phyloP scores from a whole-genome alignment of 2,888 invertebrate genomes.

The Pseudolycoriella hygida region DNA sequence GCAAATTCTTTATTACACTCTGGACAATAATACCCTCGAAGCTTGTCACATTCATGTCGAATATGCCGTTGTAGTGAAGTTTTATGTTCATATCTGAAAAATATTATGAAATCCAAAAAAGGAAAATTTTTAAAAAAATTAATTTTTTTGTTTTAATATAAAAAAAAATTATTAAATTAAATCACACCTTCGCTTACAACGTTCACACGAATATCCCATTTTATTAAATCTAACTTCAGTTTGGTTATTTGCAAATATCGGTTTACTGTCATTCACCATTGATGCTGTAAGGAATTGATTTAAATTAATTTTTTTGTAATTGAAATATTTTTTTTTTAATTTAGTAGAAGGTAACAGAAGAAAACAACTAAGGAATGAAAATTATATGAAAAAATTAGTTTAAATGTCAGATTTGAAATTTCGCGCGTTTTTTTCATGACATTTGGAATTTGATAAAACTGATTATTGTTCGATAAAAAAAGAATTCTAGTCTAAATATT shows the following conservation, averaged over 20 bases:
- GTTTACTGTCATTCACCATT: background rate
- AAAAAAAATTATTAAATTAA: no score
- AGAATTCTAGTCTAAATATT: no score
- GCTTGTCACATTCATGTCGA: conserved; percentile 8
- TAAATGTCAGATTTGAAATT: no score
- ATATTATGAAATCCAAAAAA: conserved; percentile 2
- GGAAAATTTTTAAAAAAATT: background rate
- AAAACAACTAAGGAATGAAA: no score
- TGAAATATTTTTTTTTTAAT: no score
- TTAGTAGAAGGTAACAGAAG: no score
- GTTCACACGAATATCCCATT: background rate
- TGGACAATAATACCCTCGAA: conserved; percentile 7
- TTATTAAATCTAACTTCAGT: background rate
- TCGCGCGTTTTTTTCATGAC: no score
- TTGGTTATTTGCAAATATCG: background rate
- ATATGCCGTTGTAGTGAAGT: conserved; percentile 9
- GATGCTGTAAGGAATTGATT: no score
- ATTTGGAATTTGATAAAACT: no score
- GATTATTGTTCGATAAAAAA: no score
- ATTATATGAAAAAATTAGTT: no score
- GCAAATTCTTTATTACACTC: conserved; percentile 7
- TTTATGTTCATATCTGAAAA: conserved; percentile 8
- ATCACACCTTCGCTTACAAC: background rate
- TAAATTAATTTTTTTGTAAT: no score
- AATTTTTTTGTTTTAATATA: background rate